Conservation (phyloP, 92 coral and sea anemone genomes). For the Porites cylindrica region DNA sequence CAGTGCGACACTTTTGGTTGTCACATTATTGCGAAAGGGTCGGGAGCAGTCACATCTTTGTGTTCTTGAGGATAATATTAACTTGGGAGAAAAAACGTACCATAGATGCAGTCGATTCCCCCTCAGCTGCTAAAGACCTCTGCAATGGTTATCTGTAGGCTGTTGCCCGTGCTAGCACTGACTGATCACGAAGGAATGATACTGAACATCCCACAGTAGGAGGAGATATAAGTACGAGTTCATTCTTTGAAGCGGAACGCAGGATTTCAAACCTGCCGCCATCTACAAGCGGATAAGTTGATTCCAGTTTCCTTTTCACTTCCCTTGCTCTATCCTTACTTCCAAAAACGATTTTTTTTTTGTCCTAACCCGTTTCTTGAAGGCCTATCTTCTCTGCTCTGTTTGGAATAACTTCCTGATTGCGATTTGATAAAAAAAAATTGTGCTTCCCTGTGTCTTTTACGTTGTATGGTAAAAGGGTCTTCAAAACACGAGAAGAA, state of each 20-base stretch:
- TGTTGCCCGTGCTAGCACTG: not conserved
- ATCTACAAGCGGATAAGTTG: conserved; percentile 9
- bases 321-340: not conserved
- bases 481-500: not conserved
- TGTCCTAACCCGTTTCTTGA: conserved; percentile 49
- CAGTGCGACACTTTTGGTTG: too few species aligned
- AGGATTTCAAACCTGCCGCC: conserved; percentile 8
- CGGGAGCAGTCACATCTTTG: too few species aligned
- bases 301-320: not conserved
- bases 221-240: not conserved
- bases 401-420: conserved; percentile 31
- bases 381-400: conserved; percentile 31
- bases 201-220: not conserved
- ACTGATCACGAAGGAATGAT: not conserved
- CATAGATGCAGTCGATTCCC: too few species aligned
- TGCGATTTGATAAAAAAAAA: conserved; percentile 44
- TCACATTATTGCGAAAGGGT: too few species aligned
- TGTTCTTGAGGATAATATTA: too few species aligned
- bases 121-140: not conserved
- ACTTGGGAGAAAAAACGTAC: too few species aligned
- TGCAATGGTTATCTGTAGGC: conserved; percentile 1
- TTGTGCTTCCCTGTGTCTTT: conserved; percentile 45
- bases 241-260: conserved; percentile 4
- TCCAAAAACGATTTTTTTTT: conserved; percentile 32
- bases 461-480: not conserved